Conservation (phyloP, 1,140 invertebrate genomes). For the Lepidurus couesii region DNA sequence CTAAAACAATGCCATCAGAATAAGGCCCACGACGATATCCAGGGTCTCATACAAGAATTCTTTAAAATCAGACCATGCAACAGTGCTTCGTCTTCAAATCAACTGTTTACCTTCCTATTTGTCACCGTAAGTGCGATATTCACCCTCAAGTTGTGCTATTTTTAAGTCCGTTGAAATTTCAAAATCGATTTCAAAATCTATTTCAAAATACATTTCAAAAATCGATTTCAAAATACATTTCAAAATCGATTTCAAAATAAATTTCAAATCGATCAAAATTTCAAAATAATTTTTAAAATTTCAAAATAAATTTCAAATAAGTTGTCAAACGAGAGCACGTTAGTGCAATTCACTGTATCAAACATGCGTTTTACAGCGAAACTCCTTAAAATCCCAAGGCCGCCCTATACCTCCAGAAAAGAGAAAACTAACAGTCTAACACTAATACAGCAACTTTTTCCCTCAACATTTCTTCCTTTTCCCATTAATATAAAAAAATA, state of each 20-base stretch:
- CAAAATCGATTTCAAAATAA: too few relatives aligned
- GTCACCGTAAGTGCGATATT: too few relatives aligned
- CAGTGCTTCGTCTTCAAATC: not conserved
- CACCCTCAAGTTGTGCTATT: too few relatives aligned
- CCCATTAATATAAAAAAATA: too few relatives aligned
- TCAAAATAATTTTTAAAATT: too few relatives aligned
- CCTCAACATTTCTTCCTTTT: not conserved
- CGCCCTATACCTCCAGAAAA: not conserved
- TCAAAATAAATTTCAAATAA: too few relatives aligned
- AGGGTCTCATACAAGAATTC: not conserved
- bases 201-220: too few relatives aligned
- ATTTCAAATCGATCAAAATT: too few relatives aligned
- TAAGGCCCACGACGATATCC: not conserved
- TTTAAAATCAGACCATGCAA: not conserved
- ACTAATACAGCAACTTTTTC: not conserved
- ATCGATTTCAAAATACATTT: too few relatives aligned
- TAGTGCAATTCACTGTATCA: constrained; percentile 15
- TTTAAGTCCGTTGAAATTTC: too few relatives aligned
- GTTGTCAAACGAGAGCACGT: not conserved
- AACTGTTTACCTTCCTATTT: too few relatives aligned
- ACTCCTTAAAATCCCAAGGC: not conserved
- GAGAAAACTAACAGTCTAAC: not conserved
- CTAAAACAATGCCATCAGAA: not conserved
- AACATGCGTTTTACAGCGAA: not conserved
- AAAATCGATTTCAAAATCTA: too few relatives aligned